Percentiles rank a stretch among this genome's conserved stretches.
Conservation (phyloP, 2,797 vertebrate genomes). For the Anas bernieri region DNA sequence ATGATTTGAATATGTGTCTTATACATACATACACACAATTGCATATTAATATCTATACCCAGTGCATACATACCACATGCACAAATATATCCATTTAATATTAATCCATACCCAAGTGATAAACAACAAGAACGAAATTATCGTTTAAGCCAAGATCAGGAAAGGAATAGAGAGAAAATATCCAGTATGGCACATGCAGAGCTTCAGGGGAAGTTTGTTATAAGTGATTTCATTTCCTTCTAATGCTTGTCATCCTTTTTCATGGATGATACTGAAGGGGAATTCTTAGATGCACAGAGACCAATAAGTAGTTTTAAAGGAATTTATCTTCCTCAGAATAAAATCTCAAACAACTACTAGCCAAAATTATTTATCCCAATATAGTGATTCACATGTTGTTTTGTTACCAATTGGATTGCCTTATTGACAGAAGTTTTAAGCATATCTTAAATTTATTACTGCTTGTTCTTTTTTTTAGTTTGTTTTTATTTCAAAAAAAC, state of each 20-base stretch:
- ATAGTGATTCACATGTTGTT: not conserved
- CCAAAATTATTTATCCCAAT: not conserved
- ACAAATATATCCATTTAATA: not conserved
- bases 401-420: not conserved
- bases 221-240: not conserved
- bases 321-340: not conserved
- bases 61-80: not conserved
- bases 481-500: not conserved
- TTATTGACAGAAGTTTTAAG: not conserved
- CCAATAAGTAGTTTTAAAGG: not conserved
- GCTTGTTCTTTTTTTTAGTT: fast-evolving
- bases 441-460: not conserved
- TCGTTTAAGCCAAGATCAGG: not conserved
- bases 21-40: not conserved
- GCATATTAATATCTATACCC: fast-evolving
- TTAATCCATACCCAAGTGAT: not conserved
- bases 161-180: not conserved
- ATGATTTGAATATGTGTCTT: not conserved
- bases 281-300: not conserved
- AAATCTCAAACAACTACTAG: not conserved
- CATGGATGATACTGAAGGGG: not conserved
- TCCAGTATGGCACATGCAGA: not conserved
- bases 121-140: not conserved
- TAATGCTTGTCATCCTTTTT: not conserved
- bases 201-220: not conserved